These are phyloP conservation scores for Leucopternis melanops DNA, from an alignment of 2,113 vertebrate species.

Conservation along the genomic window DNA sequence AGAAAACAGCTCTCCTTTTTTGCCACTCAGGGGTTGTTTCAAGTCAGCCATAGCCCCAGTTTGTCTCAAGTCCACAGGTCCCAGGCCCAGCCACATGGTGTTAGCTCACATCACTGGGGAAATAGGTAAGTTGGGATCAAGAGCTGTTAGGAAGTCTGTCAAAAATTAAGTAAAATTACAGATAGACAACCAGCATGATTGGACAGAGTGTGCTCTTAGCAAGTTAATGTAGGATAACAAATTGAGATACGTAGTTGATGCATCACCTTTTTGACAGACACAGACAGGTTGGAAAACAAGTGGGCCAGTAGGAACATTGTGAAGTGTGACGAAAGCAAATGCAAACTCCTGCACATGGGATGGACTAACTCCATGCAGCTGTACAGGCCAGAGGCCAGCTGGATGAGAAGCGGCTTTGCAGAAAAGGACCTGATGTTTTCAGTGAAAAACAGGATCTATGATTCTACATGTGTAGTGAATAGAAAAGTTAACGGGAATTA, in stretches of 20 bases:
- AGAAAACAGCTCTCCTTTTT: background rate
- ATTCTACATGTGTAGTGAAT: background rate
- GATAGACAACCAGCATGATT: background rate
- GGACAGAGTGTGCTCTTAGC: background rate
- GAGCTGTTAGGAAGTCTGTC: background rate
- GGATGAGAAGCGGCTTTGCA: background rate
- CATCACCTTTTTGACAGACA: background rate
- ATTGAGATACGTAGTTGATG: background rate
- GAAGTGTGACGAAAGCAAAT: background rate
- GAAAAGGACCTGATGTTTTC: background rate
- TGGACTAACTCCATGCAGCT: background rate
- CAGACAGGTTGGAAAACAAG: background rate
- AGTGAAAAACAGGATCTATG: background rate
- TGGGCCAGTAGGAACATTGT: background rate
- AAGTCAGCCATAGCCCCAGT: background rate
- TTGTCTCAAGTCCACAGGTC: background rate
- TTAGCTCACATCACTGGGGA: background rate
- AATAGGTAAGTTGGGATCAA: background rate
- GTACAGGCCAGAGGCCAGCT: background rate
- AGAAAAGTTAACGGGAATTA: background rate
- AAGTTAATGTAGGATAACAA: background rate
- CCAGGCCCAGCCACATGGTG: background rate
- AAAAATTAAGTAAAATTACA: background rate
- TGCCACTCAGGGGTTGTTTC: background rate
- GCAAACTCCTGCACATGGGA: background rate